Percentiles rank a stretch among this genome's conserved stretches.
Conservation (phyloP, 2,113 vertebrate species). For the Megaceryle maxima region DNA sequence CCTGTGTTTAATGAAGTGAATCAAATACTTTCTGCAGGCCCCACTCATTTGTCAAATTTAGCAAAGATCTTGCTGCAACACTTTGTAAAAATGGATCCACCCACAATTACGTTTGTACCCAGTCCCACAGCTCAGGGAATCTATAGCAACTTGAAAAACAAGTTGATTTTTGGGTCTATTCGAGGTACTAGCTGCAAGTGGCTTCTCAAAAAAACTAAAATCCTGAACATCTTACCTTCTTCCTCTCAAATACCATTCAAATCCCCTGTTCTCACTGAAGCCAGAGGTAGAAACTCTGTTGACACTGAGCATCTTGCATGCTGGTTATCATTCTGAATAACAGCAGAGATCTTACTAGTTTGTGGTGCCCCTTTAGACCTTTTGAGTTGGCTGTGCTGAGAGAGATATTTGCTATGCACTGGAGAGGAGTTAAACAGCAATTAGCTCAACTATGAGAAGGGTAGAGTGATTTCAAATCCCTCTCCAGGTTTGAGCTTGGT, state of each 20-base stretch:
- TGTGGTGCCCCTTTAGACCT: background rate
- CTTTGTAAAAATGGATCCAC: constrained; percentile 47
- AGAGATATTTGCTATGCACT: background rate
- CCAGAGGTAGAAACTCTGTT: background rate
- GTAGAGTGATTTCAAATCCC: background rate
- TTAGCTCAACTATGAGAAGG: background rate
- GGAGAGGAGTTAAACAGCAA: background rate
- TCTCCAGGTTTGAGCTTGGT: background rate
- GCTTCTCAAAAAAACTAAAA: background rate
- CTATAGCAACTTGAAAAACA: constrained; percentile 21
- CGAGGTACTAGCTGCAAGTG: background rate
- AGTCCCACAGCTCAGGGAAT: constrained; percentile 16
- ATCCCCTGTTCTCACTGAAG: background rate
- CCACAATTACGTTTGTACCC: constrained; percentile 34
- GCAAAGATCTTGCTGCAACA: constrained; percentile 3
- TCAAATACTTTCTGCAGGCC: constrained; percentile 32
- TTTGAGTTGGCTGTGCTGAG: background rate
- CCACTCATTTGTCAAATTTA: constrained; percentile 45
- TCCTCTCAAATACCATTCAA: background rate
- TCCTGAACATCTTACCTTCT: background rate
- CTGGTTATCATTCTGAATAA: background rate
- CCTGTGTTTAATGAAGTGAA: background rate
- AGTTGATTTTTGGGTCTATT: background rate
- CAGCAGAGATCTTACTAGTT: background rate
- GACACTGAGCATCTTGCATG: background rate